phyloP scores from a whole-genome alignment of 2,797 vertebrate species.

The Anolis apletophallus region DNA sequence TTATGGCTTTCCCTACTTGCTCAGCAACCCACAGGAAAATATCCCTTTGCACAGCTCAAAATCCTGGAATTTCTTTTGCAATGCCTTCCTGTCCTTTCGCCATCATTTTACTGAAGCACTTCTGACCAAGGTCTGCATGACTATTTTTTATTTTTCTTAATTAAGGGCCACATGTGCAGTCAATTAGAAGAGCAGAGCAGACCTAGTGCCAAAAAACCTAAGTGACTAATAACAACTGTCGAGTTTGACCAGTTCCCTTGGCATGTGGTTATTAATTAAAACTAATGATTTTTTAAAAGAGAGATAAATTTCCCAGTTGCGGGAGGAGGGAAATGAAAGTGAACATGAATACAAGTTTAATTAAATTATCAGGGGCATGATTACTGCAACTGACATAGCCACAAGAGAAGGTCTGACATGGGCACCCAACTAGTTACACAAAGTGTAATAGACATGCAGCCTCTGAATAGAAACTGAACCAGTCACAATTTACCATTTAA shows the following conservation, averaged over 20 bases:
- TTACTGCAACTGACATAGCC: constrained; percentile 35
- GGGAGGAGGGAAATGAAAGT: constrained; percentile 33
- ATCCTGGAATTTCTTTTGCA: constrained; percentile 49
- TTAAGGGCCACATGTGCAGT: constrained; percentile 52
- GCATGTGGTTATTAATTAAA: constrained; percentile 52
- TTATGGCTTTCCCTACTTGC: constrained; percentile 26
- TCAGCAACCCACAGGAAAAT: constrained; percentile 39
- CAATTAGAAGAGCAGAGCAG: constrained; percentile 59
- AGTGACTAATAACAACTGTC: constrained; percentile 57
- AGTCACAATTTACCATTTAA: neutral
- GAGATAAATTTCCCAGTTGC: constrained; percentile 9
- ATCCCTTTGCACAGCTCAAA: constrained; percentile 36
- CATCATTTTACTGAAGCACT: constrained; percentile 41
- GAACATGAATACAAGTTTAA: constrained; percentile 49
- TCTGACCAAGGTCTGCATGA: constrained; percentile 25
- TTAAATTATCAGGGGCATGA: constrained; percentile 46
- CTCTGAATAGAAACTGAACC: neutral
- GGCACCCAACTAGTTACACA: constrained; percentile 15
- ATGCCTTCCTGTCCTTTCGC: constrained; percentile 46
- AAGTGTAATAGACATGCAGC: neutral
- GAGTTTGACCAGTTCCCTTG: constrained; percentile 59
- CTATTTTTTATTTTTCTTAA: constrained; percentile 47
- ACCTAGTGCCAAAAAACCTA: constrained; percentile 48
- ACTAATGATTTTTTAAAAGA: constrained; percentile 32
- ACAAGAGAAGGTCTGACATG: constrained; percentile 31